Evolutionary conservation across 2,888 invertebrate genomes (phyloP), one percentile per base, ranked within the genome.

Genomic region (Drosophila macrospina): DNA sequence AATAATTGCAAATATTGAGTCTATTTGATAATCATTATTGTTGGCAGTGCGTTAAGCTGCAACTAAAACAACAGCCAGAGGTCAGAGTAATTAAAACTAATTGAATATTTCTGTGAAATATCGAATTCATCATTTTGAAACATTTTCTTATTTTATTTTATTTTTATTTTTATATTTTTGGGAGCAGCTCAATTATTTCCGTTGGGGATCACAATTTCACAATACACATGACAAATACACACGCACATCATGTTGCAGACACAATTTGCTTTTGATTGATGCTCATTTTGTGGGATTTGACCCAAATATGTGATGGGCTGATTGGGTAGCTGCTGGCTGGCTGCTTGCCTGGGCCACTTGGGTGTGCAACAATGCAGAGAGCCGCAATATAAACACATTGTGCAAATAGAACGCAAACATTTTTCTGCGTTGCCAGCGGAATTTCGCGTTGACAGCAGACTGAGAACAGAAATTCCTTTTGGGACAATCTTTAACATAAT

Each of bases 181-280:
- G 37, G 10, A 30, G 8, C 28, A 47, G 45, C 30, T 47, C 47
- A 57, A 57, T 57, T 57, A 57, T 57, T 48, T 47, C 10, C 36
- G 24, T 20, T 56, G 39, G 39, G 47, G 30, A 32, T 54, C 26
- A 37, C 26, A 59, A 48, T 48, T 34, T 47, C 30, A 42, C n/a
- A 45, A 39, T 39, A n/a, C 47, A 11, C n/a, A 30, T 39, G 39
- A 54, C 36, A 70, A 41, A 54, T n/a, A 7, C 28, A 28, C 28
- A 28, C 8, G 8, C 5, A 28, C 28, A 70, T 69, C 69, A 74
- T 65, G 70, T 62, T 70, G 70, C 61, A 59, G 57, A 47, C 74
- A 42, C 61, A 74, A 74, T 74, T 74, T 74, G 74, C 59, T 47
- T 56, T 74, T 74, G 74, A 70, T 74, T 74, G 74, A 74, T 74